Evolutionary conservation across 2,888 invertebrate species (phyloP), one percentile per base, ranked within the genome.

Genomic region (Hydraecia micacea): DNA sequence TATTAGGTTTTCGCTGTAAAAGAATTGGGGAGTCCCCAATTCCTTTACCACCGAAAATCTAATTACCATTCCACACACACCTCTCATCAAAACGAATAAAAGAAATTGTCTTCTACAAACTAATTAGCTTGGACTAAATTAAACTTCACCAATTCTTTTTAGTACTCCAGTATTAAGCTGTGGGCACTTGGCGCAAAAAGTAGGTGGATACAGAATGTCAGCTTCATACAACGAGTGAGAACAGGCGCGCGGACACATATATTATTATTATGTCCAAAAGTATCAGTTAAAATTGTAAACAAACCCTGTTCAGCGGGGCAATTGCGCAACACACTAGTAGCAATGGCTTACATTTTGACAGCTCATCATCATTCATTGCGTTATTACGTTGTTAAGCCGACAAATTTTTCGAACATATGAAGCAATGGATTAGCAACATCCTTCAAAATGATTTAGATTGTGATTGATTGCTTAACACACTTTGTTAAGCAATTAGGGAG

Each of bases 51-150:
- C 18, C 1, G 2, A 39, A n/a, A 49, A 55, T 13, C 25, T 60
- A 13, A 87, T 86, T 73, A 62, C 28, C 18, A 83, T 58, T 65
- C 32, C 49, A 70, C 69, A 77, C 62, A 73, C 55, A 28, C 25
- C 32, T 58, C 13, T 65, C 55, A 65, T 71, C 42, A 79, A 85
- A 76, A 58, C 15, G 28, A 69, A 77, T 69, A 85, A 85, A 87
- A 72, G 18, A 66, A 65, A 73, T 46, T 63, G 32, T 25, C 58
- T 55, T 13, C 25, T 9, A 49, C 18, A 60, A 78, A 78, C 75
- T 74, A 76, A 88, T 78, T 71, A 88, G 36, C 63, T 88, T 76
- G n/a, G 36, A 80, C 71, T 55, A 77, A 87, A 80, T 87, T 81
- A 76, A 80, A 78, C 73, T 73, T 71, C 39, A 49, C 69, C 62